Conservation (phyloP, 2,888 invertebrate genomes). For the Watsonalla binaria region DNA sequence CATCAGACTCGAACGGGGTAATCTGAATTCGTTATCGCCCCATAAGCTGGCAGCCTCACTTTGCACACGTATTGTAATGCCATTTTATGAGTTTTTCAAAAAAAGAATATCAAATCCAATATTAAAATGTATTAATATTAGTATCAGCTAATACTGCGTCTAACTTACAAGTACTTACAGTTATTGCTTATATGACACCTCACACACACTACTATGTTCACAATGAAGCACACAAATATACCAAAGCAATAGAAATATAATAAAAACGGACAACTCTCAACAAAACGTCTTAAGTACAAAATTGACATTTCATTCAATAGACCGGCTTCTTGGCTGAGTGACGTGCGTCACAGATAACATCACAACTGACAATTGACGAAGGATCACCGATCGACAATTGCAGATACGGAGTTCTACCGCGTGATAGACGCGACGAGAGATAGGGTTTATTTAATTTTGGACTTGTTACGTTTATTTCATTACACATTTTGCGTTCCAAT, state of each 20-base stretch:
- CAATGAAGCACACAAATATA: neutral
- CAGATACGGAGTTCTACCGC: constrained; percentile 35
- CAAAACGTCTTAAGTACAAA: constrained; percentile 33
- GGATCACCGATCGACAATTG: constrained; percentile 52
- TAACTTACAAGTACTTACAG: no score
- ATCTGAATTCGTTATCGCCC: no score
- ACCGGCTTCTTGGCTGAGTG: constrained; percentile 39
- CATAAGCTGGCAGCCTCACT: no score
- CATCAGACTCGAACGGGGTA: no score
- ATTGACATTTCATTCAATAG: constrained; percentile 63
- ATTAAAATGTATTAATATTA: no score
- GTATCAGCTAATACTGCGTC: no score
- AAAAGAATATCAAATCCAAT: no score
- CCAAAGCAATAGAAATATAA: neutral
- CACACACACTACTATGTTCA: no score
- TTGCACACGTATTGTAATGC: no score
- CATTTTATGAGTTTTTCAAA: no score
- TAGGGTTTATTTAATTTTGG: constrained; percentile 14
- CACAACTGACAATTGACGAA: constrained; percentile 60
- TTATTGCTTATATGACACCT: no score
- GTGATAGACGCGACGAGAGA: constrained; percentile 35
- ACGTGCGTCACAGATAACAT: constrained; percentile 59
- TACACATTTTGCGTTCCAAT: neutral
- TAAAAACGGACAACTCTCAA: constrained; percentile 5
- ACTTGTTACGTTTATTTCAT: constrained; percentile 15